Conservation (phyloP, 2,797 vertebrate species). For the Gymnothorax javanicus region DNA sequence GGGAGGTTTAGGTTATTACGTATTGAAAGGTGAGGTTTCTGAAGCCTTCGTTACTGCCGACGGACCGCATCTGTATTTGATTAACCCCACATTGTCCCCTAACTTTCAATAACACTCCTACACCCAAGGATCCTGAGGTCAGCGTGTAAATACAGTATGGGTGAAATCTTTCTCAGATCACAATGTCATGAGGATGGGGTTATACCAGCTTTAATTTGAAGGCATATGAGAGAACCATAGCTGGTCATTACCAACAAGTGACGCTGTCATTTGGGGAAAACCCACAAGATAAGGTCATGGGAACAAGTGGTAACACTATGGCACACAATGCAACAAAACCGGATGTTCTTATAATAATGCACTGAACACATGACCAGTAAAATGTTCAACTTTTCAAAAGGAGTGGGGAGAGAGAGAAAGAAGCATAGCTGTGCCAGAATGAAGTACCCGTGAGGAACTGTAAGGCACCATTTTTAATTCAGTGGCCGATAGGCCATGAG, state of each 20-base stretch:
- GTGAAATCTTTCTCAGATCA: too few species aligned
- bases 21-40: too few species aligned
- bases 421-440: not conserved
- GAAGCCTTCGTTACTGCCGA: too few species aligned
- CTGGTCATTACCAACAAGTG: not conserved
- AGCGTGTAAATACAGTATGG: too few species aligned
- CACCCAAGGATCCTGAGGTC: too few species aligned
- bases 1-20: too few species aligned
- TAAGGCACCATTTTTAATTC: constrained; percentile 8
- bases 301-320: not conserved
- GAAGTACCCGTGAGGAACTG: constrained; percentile 9
- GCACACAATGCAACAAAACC: not conserved
- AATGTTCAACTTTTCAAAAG: not conserved
- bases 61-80: too few species aligned
- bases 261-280: not conserved
- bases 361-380: constrained; percentile 5
- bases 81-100: too few species aligned
- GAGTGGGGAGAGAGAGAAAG: not conserved
- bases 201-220: not conserved
- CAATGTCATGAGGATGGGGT: not conserved
- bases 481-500: too few species aligned
- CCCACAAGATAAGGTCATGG: not conserved
- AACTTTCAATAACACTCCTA: too few species aligned
- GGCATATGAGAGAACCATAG: not conserved
- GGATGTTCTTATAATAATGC: not conserved